A percentile compares a stretch with the other conserved stretches of the same genome.
phyloP scores from a whole-genome alignment of 2,113 vertebrate species.

The Azemiops feae region DNA sequence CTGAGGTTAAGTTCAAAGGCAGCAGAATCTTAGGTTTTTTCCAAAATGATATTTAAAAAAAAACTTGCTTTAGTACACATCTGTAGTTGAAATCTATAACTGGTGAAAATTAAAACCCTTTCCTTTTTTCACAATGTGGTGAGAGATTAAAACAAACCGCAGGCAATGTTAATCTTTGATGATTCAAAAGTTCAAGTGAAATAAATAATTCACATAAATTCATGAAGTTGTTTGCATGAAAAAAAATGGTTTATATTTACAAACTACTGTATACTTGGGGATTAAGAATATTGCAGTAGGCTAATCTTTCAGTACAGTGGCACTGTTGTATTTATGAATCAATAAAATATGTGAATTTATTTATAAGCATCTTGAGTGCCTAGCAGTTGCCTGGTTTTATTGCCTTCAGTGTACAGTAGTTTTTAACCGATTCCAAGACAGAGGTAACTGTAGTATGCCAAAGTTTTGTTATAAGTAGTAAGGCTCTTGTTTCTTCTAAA shows the following conservation, averaged over 20 bases:
- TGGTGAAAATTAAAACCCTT: not conserved
- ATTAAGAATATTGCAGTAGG: conserved; percentile 6
- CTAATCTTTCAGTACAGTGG: not conserved
- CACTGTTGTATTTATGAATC: conserved; percentile 13
- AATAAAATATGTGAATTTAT: not conserved
- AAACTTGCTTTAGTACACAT: not conserved
- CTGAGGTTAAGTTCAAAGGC: not conserved
- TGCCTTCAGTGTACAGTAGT: not conserved
- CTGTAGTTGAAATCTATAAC: not conserved
- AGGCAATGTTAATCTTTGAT: not conserved
- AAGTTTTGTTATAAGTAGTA: not conserved
- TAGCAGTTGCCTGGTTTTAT: not conserved
- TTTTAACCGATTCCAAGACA: not conserved
- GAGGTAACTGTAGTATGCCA: not conserved
- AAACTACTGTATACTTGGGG: not conserved
- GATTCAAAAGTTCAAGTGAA: not conserved
- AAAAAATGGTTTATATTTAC: not conserved
- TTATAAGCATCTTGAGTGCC: conserved; percentile 25
- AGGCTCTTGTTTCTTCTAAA: conserved; percentile 10
- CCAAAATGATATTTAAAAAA: not conserved
- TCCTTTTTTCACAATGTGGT: not conserved
- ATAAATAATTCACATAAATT: conserved; percentile 21
- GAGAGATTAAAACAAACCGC: not conserved
- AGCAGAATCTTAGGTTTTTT: not conserved
- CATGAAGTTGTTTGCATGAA: not conserved